These are phyloP conservation scores for Lycia hirtaria DNA, from an alignment of 2,888 invertebrate genomes.

Conservation along the genomic window DNA sequence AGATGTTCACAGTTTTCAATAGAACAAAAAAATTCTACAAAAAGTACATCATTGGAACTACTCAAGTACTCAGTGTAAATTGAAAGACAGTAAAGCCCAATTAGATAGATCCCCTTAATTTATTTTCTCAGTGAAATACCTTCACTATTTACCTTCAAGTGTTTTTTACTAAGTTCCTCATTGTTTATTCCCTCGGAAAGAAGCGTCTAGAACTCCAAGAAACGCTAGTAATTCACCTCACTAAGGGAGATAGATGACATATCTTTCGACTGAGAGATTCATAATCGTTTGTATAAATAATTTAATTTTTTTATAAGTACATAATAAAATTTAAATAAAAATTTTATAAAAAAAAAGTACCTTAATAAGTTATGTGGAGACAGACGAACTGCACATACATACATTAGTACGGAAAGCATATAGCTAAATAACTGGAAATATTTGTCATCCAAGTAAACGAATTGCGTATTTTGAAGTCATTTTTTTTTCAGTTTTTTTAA, in stretches of 20 bases:
- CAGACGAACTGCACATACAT: no score
- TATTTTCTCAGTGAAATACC: conserved; percentile 27
- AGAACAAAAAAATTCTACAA: conserved; percentile 13
- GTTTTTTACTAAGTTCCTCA: conserved; percentile 34
- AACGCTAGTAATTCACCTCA: conserved; percentile 37
- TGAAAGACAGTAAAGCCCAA: conserved; percentile 18
- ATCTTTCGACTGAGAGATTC: conserved; percentile 23
- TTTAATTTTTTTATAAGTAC: no score
- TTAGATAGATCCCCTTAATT: conserved; percentile 25
- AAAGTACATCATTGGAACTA: conserved; percentile 13
- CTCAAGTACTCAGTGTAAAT: conserved; percentile 18
- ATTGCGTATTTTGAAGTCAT: no score
- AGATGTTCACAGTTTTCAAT: neutral
- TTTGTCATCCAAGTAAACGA: no score
- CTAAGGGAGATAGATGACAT: conserved; percentile 35
- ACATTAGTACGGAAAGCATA: no score
- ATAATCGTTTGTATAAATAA: conserved; percentile 19
- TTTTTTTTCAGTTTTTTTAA: no score
- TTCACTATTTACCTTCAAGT: conserved; percentile 34
- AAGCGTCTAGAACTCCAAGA: conserved; percentile 27
- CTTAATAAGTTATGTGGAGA: no score
- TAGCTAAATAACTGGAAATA: no score
- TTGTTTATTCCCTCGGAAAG: conserved; percentile 38
- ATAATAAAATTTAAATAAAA: no score
- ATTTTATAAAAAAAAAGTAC: no score